A percentile compares a stretch with the other conserved stretches of the same genome.
Conservation (phyloP, 2,888 invertebrate species). For the Orthonevra nobilis region DNA sequence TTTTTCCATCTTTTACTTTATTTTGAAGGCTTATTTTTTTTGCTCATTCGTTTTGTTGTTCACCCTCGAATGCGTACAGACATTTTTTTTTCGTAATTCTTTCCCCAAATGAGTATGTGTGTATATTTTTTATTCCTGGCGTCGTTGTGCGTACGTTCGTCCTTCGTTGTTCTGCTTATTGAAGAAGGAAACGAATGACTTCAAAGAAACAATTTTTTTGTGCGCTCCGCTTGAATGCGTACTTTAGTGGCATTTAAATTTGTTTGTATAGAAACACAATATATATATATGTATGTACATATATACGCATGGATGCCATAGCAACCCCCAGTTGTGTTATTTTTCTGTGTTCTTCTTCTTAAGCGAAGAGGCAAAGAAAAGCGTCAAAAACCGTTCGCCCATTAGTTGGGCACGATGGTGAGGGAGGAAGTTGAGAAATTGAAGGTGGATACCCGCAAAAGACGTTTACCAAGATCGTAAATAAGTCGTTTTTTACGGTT, state of each 20-base stretch:
- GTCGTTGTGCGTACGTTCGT: slow-evolving; percentile 26
- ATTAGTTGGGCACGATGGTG: slow-evolving; percentile 25
- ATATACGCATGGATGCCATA: slow-evolving; percentile 62
- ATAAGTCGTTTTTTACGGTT: slow-evolving; percentile 64
- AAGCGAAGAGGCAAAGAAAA: background rate
- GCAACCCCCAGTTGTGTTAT: slow-evolving; percentile 38
- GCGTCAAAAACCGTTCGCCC: slow-evolving; percentile 38
- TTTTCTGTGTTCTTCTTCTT: no score
- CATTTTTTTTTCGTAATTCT: slow-evolving; percentile 54
- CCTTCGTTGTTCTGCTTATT: slow-evolving; percentile 57
- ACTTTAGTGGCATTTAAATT: slow-evolving; percentile 70
- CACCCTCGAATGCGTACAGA: slow-evolving; percentile 67
- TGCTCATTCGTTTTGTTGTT: slow-evolving; percentile 21
- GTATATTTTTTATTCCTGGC: slow-evolving; percentile 11
- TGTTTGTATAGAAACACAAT: slow-evolving; percentile 66
- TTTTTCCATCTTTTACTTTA: slow-evolving; percentile 63
- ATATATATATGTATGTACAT: no score
- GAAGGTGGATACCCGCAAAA: slow-evolving; percentile 46
- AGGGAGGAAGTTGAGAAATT: background rate
- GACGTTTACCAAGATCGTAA: slow-evolving; percentile 68
- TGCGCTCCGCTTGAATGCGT: slow-evolving; percentile 60
- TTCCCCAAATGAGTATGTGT: slow-evolving; percentile 10
- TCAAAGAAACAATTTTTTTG: slow-evolving; percentile 56
- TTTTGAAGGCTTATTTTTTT: slow-evolving; percentile 34
- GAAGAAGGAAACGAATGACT: slow-evolving; percentile 67